Base-by-base conservation (phyloP, 2,113 vertebrate genomes). In the Callocephalon fimbriatum region DNA sequence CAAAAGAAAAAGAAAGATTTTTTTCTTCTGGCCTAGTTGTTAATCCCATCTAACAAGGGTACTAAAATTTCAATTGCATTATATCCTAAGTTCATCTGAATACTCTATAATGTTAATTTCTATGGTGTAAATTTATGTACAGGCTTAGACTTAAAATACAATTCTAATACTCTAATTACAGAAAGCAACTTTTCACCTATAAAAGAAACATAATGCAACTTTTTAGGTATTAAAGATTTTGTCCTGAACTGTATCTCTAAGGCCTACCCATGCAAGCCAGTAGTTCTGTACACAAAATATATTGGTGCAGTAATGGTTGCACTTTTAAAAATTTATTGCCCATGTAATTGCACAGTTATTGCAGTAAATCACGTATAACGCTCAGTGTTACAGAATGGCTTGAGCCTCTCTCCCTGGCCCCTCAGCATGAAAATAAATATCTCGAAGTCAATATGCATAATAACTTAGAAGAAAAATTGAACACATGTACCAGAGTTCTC, bases 1-100 rank as follows among this genome's bases (percentile, higher is more conserved):
- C 0, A 61, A 78, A 67, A 8, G 6, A 61, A 47, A 63, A 7
- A n/a, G 9, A 44, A 25, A 15, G 2, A 0, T 1, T 4, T 31
- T 48, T 51, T 63, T 3, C 1, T 74, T 90, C 51, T 82, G 9
- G 27, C 47, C 5, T 56, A 44, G 22, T 9, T 56, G 11, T 68
- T 85, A 84, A 54, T 61, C 22, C 1, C 3, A 40, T 70, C 73
- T 81, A 68, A 65, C 17, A 74, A 82, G 81, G 10, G 8, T 50
- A 70, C 12, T 63, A 17, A 9, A 20, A 70, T 85, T 95, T 79
- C 14, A 83, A 23, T 44, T 73, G 2, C 4, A 18, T 68, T 54
- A 27, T 51, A 53, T 45, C 15, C 10, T 62, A 51, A 61, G 37
- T 51, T 73, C 5, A 62, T 45, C 15, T 62, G 31, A 90, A 48